Evolutionary conservation across 1,140 invertebrate genomes (phyloP).

Genomic region (Drosophila grimshawi): DNA sequence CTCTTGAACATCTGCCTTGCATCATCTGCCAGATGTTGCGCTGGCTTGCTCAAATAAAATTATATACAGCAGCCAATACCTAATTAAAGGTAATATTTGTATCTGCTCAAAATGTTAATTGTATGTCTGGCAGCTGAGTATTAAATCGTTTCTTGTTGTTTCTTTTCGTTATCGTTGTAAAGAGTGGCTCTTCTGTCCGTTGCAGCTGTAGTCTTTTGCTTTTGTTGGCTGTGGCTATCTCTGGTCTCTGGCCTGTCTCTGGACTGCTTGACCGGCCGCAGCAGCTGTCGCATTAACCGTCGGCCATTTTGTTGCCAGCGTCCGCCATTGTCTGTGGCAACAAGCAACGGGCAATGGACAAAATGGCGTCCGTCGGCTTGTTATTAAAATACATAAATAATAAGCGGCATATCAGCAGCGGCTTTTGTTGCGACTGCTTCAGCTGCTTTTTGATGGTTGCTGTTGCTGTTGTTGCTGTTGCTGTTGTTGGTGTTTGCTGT

Average conservation of each 20-base stretch:
- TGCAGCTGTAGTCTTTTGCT: constrained; percentile 42
- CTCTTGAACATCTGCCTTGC: no score
- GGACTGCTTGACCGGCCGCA: constrained; percentile 34
- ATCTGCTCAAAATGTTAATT: no score
- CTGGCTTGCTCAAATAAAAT: no score
- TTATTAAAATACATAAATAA: constrained; percentile 83
- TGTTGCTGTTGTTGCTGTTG: constrained; percentile 28
- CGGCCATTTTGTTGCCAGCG: constrained; percentile 73
- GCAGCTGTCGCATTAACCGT: constrained; percentile 80
- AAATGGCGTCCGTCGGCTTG: constrained; percentile 60
- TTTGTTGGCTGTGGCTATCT: constrained; percentile 23
- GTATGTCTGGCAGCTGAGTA: not conserved
- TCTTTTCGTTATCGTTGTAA: constrained; percentile 38
- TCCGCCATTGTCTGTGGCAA: constrained; percentile 68
- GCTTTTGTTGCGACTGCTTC: constrained; percentile 68
- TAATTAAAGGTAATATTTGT: no score
- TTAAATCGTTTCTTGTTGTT: constrained; percentile 21
- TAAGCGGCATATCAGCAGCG: constrained; percentile 81
- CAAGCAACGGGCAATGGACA: constrained; percentile 37
- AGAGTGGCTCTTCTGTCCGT: constrained; percentile 33
- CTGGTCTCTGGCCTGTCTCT: constrained; percentile 9
- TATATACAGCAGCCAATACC: no score
- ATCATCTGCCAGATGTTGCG: no score
- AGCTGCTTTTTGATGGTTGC: constrained; percentile 8
- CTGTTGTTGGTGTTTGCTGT: not conserved